Base-by-base conservation (phyloP, 2,797 vertebrate genomes). In the Coregonus suidteri region DNA sequence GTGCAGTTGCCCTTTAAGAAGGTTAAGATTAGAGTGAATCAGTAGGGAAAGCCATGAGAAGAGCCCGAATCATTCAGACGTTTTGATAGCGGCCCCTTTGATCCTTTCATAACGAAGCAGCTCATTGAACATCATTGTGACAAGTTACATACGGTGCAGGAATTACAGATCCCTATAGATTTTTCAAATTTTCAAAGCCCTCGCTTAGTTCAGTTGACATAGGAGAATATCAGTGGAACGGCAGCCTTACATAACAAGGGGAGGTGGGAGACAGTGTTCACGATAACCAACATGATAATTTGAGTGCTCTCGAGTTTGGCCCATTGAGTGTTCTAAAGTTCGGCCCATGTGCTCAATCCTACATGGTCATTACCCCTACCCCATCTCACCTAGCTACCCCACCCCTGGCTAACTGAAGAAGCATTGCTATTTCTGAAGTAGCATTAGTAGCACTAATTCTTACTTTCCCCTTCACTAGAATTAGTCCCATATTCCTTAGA, bases 41-140 rank as follows among this genome's bases (percentile, higher is more conserved):
- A 16, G 54, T 73, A 9, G 52, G 34, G 34, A 18, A 16, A 30
- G 70, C 20, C 4, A 47, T 13, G 41, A 71, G 47, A 11, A 47
- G 37, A 37, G 69, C 3, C 18, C 13, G 18, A 25, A 18, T 20
- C 20, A 47, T 20, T 70, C 37, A 41, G 73, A 75, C 7, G 84
- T 74, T 7, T n/a, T 20, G 83, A 82, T 75, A 75, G 78, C 76
- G 51, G 62, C 4, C 0, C 76, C 82, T 83, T 84, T 89, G 84
- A 90, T 90, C 86, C 84, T 82, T 86, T 88, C 35, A 83, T 75
- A 79, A 80, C 41, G 16, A 81, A 70, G 52, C 31, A 76, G 79
- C 83, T 71, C 76, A 78, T 81, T 75, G 84, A 77, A 53, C 81
- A 79, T 83, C 76, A 70, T 76, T 80, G 81, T 87, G 88, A 87